phyloP scores from a whole-genome alignment of 2,113 vertebrate genomes.

The Oenanthe melanoleuca region DNA sequence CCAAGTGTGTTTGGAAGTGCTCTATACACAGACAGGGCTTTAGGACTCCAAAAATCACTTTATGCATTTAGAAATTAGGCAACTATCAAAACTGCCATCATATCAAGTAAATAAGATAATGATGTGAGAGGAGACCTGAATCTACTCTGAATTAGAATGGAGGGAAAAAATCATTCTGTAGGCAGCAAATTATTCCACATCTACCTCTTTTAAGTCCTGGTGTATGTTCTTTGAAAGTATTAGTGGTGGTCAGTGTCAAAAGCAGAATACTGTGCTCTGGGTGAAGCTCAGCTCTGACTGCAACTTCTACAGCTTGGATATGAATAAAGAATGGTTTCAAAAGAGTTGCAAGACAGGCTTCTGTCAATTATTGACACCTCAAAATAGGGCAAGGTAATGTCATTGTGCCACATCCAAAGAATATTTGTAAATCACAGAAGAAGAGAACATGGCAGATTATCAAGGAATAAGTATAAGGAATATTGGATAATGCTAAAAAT shows the following conservation, averaged over 20 bases:
- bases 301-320: neutral
- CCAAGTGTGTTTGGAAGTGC: accelerated
- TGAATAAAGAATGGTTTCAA: neutral
- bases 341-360: neutral
- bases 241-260: neutral
- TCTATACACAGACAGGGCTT: neutral
- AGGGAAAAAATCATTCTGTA: accelerated
- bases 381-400: neutral
- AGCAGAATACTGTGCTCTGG: accelerated
- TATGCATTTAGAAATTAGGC: neutral
- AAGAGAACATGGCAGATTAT: neutral
- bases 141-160: neutral
- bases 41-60: neutral
- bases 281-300: neutral
- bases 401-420: neutral
- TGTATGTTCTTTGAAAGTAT: neutral
- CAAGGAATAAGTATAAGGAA: neutral
- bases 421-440: neutral
- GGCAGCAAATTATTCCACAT: neutral
- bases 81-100: neutral
- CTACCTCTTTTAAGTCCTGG: neutral
- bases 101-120: neutral
- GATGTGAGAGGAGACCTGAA: neutral
- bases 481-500: neutral
- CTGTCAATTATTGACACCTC: neutral